phyloP scores from a whole-genome alignment of 2,797 vertebrate species.

The Glyptemys insculpta region DNA sequence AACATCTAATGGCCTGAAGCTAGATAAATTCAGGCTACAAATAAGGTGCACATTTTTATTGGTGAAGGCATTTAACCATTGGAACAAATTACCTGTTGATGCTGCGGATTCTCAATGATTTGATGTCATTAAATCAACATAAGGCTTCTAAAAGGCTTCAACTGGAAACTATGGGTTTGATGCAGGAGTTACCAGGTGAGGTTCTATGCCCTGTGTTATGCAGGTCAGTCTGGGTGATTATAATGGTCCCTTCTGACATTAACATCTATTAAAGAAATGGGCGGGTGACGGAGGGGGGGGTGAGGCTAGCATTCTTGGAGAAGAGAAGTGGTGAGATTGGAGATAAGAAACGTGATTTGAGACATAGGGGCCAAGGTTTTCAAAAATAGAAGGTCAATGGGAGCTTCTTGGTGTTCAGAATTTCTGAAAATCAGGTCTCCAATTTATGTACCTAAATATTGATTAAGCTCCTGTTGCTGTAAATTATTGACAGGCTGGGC shows the following conservation, averaged over 20 bases:
- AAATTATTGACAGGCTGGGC: neutral
- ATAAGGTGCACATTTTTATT: neutral
- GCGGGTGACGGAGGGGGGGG: no score
- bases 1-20: neutral
- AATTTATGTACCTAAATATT: neutral
- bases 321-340: neutral
- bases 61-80: neutral
- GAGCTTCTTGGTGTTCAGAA: neutral
- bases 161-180: no score
- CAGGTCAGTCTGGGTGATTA: neutral
- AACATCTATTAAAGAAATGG: neutral
- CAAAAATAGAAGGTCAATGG: neutral
- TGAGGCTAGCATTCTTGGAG: neutral
- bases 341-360: accelerated
- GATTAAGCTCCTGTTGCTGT: neutral
- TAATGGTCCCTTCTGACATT: neutral
- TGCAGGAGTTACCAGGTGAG: no score
- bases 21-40: neutral
- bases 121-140: neutral
- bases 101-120: neutral
- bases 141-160: neutral
- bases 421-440: neutral
- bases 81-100: neutral
- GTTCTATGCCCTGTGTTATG: no score
- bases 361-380: neutral